phyloP scores from a whole-genome alignment of 2,113 vertebrate genomes.

The Platichthys stellatus region DNA sequence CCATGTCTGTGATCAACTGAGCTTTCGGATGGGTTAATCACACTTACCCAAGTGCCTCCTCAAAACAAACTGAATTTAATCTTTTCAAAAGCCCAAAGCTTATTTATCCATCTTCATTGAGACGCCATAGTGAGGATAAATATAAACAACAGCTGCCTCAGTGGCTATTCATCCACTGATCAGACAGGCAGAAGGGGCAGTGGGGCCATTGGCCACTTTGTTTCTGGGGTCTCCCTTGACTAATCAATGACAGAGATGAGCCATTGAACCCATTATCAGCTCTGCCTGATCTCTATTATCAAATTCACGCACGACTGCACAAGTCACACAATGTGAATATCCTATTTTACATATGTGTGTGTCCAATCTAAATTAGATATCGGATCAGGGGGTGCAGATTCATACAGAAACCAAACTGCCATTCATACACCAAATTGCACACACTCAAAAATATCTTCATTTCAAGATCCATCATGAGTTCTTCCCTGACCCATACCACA shows the following conservation, averaged over 20 bases:
- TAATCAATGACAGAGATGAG: conserved; percentile 71
- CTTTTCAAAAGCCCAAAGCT: background rate
- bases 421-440: too few relatives aligned
- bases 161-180: conserved; percentile 35
- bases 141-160: conserved; percentile 47
- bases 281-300: conserved; percentile 38
- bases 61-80: background rate
- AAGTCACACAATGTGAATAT: conserved; percentile 15
- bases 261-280: conserved; percentile 47
- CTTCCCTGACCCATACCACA: too few relatives aligned
- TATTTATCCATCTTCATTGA: background rate
- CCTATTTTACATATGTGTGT: conserved; percentile 1
- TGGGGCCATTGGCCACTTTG: conserved; percentile 51
- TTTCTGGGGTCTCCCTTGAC: conserved; percentile 58
- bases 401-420: too few relatives aligned
- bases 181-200: conserved; percentile 15
- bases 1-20: conserved; percentile 16
- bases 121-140: background rate
- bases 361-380: background rate
- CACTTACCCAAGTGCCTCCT: background rate
- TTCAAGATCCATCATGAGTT: too few relatives aligned
- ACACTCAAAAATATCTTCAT: too few relatives aligned
- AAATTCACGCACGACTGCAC: conserved; percentile 36
- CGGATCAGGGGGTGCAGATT: too few relatives aligned
- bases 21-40: background rate